Conservation (phyloP, 92 coral and sea anemone species). For the Zoanthus solanderi region DNA sequence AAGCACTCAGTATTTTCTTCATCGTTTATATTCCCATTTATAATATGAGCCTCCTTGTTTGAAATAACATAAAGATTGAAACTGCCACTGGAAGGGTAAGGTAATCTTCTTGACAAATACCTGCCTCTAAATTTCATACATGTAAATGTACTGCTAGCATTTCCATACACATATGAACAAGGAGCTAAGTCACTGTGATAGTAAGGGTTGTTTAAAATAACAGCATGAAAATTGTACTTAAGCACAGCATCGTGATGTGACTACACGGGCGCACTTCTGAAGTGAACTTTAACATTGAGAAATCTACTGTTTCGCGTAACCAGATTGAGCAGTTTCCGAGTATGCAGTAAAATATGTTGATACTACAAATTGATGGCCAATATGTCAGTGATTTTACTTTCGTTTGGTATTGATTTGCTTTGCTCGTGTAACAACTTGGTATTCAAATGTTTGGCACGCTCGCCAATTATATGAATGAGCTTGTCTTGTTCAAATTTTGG, state of each 20-base stretch:
- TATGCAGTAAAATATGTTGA: constrained; percentile 36
- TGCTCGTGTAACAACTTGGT: constrained; percentile 41
- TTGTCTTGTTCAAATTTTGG: constrained; percentile 39
- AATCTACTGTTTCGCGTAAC: constrained; percentile 29
- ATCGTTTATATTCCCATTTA: constrained; percentile 46
- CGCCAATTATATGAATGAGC: constrained; percentile 32
- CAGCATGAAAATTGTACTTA: constrained; percentile 31
- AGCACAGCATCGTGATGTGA: constrained; percentile 40
- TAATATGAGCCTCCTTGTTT: constrained; percentile 64
- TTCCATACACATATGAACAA: constrained; percentile 32
- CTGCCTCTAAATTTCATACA: constrained; percentile 52
- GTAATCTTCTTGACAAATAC: constrained; percentile 62
- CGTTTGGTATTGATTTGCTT: constrained; percentile 35
- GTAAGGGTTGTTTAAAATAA: constrained; percentile 25
- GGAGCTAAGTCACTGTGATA: constrained; percentile 46
- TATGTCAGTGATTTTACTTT: constrained; percentile 41
- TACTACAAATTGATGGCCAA: constrained; percentile 40
- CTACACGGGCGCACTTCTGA: constrained; percentile 37
- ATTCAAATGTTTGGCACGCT: constrained; percentile 31
- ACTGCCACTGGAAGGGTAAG: constrained; percentile 38
- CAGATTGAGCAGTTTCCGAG: constrained; percentile 48
- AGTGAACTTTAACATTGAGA: constrained; percentile 37
- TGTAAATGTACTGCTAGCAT: constrained; percentile 37
- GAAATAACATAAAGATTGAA: constrained; percentile 50
- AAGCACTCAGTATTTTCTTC: neutral